Conservation (phyloP, 2,888 invertebrate species). For the Eristalis tenax region DNA sequence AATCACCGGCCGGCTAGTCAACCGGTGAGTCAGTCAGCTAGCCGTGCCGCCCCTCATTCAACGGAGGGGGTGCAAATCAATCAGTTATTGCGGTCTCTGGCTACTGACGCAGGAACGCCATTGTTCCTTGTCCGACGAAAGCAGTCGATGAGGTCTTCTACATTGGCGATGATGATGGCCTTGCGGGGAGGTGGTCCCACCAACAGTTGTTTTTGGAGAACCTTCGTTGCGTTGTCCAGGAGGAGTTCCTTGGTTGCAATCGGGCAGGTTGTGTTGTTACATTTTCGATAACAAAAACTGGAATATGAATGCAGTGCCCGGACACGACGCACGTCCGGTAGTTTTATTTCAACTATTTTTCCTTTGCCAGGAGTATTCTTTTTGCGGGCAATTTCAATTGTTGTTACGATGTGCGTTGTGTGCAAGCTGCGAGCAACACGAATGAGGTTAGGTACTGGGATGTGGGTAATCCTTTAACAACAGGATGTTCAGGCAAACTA, state of each 20-base stretch:
- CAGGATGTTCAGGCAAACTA: slow-evolving; percentile 41
- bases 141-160: slow-evolving; percentile 27
- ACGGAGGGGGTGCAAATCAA: slow-evolving; percentile 62
- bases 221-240: slow-evolving; percentile 33
- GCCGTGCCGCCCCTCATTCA: slow-evolving; percentile 8
- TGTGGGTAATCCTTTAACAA: slow-evolving; percentile 50
- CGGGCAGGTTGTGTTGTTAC: background rate
- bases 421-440: background rate
- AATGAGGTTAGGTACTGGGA: background rate
- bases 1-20: background rate
- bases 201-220: slow-evolving; percentile 4
- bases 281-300: slow-evolving; percentile 45
- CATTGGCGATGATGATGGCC: slow-evolving; percentile 34
- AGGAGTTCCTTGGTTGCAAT: background rate
- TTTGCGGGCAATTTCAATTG: slow-evolving; percentile 34
- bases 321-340: slow-evolving; percentile 4
- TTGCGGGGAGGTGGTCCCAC: background rate
- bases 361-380: slow-evolving; percentile 36
- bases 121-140: slow-evolving; percentile 10
- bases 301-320: slow-evolving; percentile 31
- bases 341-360: background rate
- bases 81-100: slow-evolving; percentile 70
- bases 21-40: slow-evolving; percentile 4
- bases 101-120: background rate
- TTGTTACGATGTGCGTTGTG: slow-evolving; percentile 42